Percentiles rank a stretch among this genome's conserved stretches.
phyloP scores from a whole-genome alignment of 2,797 vertebrate genomes.

The Peromyscus melanophrys region DNA sequence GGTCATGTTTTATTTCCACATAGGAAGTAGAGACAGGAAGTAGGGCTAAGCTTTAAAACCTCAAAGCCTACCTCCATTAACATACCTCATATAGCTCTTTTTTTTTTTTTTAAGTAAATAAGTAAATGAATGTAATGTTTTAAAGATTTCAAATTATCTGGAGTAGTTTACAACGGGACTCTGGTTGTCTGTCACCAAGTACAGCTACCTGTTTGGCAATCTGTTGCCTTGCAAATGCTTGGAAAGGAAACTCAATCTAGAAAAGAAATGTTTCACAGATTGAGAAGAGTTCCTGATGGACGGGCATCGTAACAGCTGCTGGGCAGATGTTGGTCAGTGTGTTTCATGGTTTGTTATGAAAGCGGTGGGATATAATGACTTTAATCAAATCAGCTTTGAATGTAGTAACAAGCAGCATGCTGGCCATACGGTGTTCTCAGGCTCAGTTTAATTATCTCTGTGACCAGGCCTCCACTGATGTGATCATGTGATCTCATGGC shows the following conservation, averaged over 20 bases:
- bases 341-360: neutral
- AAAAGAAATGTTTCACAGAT: neutral
- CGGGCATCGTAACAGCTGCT: neutral
- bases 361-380: neutral
- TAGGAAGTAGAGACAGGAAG: neutral
- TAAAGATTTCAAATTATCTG: neutral
- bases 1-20: neutral
- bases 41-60: neutral
- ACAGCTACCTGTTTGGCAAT: neutral
- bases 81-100: neutral
- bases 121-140: neutral
- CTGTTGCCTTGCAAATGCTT: neutral
- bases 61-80: neutral
- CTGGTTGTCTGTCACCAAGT: neutral
- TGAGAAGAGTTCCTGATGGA: neutral
- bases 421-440: neutral
- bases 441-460: neutral
- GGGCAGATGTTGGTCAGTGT: neutral
- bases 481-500: too few species aligned
- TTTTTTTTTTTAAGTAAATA: too few species aligned
- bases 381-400: slow-evolving; percentile 24
- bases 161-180: neutral
- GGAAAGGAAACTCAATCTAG: slow-evolving; percentile 6
- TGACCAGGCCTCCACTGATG: too few species aligned
- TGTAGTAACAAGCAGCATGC: neutral